These are phyloP conservation scores for Hippolais icterina DNA, from an alignment of 2,113 vertebrate genomes.

Conservation along the genomic window DNA sequence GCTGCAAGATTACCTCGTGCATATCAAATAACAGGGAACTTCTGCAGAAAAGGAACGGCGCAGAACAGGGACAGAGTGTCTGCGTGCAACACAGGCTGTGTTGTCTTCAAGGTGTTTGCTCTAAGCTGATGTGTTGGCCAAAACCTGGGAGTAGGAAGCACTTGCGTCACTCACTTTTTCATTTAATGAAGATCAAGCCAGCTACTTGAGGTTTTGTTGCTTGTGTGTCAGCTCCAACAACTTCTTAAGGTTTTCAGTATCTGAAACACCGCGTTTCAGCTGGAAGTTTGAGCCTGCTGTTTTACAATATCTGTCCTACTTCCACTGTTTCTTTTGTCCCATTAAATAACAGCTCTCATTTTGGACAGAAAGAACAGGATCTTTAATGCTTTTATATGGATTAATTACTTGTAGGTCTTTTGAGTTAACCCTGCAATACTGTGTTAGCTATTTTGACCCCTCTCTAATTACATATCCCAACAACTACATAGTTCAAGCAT, in stretches of 20 bases:
- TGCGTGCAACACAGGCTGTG: background rate
- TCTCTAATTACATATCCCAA: background rate
- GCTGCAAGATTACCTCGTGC: background rate
- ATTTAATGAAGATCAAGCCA: background rate
- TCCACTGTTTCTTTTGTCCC: background rate
- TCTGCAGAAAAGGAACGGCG: background rate
- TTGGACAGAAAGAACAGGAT: background rate
- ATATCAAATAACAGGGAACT: background rate
- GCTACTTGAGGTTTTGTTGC: background rate
- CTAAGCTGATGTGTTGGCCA: background rate
- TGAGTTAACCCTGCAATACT: background rate
- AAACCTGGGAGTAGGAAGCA: background rate
- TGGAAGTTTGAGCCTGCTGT: background rate
- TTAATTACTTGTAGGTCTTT: background rate
- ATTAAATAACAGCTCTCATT: background rate
- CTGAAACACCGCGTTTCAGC: background rate
- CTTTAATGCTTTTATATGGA: background rate
- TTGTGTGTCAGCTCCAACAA: background rate
- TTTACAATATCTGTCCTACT: background rate
- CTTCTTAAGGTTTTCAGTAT: background rate
- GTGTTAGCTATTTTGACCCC: background rate
- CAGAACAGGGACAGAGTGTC: rapidly evolving
- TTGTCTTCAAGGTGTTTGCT: background rate
- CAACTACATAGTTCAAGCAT: background rate
- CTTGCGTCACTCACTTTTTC: background rate